Conservation (phyloP, 1,140 invertebrate species). For the Ceratitis capitata region DNA sequence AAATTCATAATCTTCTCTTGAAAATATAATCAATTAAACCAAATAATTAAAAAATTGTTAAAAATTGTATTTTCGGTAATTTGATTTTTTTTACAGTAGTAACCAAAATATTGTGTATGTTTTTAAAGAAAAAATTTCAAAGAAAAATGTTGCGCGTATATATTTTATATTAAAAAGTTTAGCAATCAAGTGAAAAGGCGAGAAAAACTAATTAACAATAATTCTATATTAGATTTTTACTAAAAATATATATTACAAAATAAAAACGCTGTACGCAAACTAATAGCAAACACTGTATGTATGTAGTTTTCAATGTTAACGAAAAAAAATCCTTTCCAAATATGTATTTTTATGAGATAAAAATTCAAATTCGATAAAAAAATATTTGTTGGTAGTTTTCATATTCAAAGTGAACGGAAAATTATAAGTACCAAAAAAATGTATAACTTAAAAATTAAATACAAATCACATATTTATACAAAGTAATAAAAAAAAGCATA, state of each 20-base stretch:
- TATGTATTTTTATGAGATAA: neutral
- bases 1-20: neutral
- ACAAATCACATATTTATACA: neutral
- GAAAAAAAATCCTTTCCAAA: no score
- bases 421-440: neutral
- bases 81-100: neutral
- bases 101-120: neutral
- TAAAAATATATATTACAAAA: neutral
- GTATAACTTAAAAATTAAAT: neutral
- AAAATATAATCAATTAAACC: neutral
- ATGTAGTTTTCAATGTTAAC: neutral
- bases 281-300: neutral
- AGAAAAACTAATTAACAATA: neutral
- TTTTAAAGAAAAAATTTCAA: conserved; percentile 10
- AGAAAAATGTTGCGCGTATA: neutral
- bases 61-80: neutral
- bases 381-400: conserved; percentile 41
- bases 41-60: neutral
- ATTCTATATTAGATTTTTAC: conserved; percentile 25
- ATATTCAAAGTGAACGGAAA: conserved; percentile 11
- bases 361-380: neutral
- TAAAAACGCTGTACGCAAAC: neutral
- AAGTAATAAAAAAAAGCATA: neutral
- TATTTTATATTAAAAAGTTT: conserved; percentile 36
- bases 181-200: neutral